Evolutionary conservation across 2,113 vertebrate genomes (phyloP).

Genomic region (Saimiri boliviensis): DNA sequence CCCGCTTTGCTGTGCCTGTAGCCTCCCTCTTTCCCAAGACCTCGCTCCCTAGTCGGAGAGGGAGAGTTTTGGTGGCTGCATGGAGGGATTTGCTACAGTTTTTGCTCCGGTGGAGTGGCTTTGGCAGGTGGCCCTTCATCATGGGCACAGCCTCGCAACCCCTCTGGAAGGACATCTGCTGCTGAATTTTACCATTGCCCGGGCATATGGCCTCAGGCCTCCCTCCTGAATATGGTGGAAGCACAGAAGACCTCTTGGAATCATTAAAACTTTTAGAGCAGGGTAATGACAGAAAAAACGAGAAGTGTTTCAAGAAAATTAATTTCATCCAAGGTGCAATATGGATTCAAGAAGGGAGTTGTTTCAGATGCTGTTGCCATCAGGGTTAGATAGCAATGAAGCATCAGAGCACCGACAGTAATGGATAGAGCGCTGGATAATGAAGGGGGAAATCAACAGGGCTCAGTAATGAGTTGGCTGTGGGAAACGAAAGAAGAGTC

Average conservation of each 20-base stretch:
- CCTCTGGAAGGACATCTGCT: constrained; percentile 39
- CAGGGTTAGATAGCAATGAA: neutral
- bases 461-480: neutral
- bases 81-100: neutral
- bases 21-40: neutral
- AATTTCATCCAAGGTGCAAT: neutral
- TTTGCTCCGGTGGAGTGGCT: neutral
- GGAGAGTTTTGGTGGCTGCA: accelerated
- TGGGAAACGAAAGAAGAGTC: neutral
- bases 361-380: neutral
- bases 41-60: accelerated
- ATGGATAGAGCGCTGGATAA: neutral
- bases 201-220: neutral
- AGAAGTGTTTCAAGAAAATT: neutral
- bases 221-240: neutral
- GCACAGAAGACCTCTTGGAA: constrained; percentile 5
- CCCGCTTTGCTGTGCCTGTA: too few relatives aligned
- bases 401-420: accelerated
- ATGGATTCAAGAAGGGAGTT: neutral
- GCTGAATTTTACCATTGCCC: neutral
- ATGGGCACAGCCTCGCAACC: neutral
- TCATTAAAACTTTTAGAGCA: neutral
- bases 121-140: neutral
- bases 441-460: neutral
- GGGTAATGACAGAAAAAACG: neutral